phyloP scores from a whole-genome alignment of 2,113 vertebrate genomes.

The Dolichallabes microphthalmus region DNA sequence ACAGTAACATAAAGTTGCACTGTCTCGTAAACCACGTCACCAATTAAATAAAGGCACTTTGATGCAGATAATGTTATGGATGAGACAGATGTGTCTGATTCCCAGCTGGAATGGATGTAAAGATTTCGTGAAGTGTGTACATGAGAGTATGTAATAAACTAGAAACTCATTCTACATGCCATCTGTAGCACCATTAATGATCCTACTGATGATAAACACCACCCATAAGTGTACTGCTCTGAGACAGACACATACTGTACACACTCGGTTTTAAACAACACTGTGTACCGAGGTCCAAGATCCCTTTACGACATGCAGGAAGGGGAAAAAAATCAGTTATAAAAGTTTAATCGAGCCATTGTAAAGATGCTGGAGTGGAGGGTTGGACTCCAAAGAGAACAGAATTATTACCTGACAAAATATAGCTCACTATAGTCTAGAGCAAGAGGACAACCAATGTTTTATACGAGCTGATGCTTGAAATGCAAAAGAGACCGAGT shows the following conservation, averaged over 20 bases:
- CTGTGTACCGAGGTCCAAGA: slow-evolving; percentile 15
- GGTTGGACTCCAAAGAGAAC: not conserved
- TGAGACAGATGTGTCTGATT: slow-evolving; percentile 2
- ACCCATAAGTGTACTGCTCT: not conserved
- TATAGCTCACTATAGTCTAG: not conserved
- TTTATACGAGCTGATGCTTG: not conserved
- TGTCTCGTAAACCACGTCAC: not conserved
- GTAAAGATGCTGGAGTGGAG: slow-evolving; percentile 9
- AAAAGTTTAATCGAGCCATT: slow-evolving; percentile 39
- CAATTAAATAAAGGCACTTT: no score
- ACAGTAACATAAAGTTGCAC: not conserved
- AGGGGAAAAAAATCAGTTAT: slow-evolving; percentile 7
- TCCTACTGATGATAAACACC: slow-evolving; percentile 32
- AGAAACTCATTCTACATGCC: slow-evolving; percentile 33
- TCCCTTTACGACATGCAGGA: slow-evolving; percentile 23
- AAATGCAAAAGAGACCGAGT: not conserved
- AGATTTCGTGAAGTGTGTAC: not conserved
- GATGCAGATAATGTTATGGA: not conserved
- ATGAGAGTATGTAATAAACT: slow-evolving; percentile 4
- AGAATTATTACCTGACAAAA: slow-evolving; percentile 19
- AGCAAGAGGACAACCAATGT: not conserved
- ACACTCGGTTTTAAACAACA: slow-evolving; percentile 34
- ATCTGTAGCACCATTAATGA: slow-evolving; percentile 37
- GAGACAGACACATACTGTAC: not conserved
- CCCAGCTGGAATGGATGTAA: not conserved